These are phyloP conservation scores for Oenanthe melanoleuca DNA, from an alignment of 2,113 vertebrate genomes.

Conservation along the genomic window DNA sequence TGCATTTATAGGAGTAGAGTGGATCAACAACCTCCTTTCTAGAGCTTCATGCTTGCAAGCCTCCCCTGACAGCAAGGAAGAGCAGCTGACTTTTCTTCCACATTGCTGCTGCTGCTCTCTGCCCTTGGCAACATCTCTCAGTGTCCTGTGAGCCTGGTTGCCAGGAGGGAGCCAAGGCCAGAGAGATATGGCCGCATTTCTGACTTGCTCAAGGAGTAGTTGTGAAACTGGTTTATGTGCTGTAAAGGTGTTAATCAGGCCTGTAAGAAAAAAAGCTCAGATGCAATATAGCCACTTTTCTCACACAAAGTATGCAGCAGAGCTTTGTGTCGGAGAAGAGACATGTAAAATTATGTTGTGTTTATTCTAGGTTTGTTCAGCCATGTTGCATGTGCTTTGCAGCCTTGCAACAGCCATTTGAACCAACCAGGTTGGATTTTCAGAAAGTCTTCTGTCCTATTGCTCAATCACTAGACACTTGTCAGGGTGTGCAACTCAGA, in stretches of 20 bases:
- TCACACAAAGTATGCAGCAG: not conserved
- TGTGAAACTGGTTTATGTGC: not conserved
- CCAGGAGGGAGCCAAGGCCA: not conserved
- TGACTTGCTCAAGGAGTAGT: not conserved
- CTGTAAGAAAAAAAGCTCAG: not conserved
- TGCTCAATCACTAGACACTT: rapidly evolving
- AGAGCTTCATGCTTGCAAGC: not conserved
- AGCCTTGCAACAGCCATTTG: not conserved
- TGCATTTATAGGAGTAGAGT: rapidly evolving
- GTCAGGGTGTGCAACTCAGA: not conserved
- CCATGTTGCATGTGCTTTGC: not conserved
- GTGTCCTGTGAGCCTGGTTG: not conserved
- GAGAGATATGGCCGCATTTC: not conserved
- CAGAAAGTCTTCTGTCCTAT: not conserved
- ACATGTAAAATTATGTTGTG: not conserved
- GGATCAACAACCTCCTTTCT: not conserved
- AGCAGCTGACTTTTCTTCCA: not conserved
- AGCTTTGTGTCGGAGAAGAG: not conserved
- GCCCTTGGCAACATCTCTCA: not conserved
- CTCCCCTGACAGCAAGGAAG: rapidly evolving
- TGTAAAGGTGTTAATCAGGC: not conserved
- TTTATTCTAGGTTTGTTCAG: rapidly evolving
- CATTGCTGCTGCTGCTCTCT: not conserved
- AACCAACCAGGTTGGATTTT: not conserved
- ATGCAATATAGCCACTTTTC: not conserved